Evolutionary conservation across 2,888 invertebrate genomes (phyloP), one percentile per base, ranked within the genome.

Genomic region (Acrobasis suavella): DNA sequence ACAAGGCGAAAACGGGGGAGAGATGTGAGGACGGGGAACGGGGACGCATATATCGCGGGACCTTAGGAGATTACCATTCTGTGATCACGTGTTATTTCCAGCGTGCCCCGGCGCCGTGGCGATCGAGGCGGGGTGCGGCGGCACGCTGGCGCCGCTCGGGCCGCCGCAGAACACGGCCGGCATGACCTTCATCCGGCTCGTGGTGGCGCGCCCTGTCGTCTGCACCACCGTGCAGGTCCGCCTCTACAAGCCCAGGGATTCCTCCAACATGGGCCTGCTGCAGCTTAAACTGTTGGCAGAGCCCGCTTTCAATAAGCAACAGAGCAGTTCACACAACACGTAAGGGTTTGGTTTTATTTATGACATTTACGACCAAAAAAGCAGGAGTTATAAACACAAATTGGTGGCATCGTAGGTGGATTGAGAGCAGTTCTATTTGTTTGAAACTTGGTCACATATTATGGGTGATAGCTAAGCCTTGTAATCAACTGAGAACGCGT

Each of bases 21-120:
- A n/a, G n/a, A n/a, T n/a, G n/a, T n/a, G n/a, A n/a, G n/a, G n/a
- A n/a, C n/a, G n/a, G n/a, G n/a, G n/a, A n/a, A n/a, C n/a, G n/a
- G n/a, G n/a, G n/a, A n/a, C n/a, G n/a, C n/a, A n/a, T n/a, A n/a
- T n/a, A n/a, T n/a, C n/a, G n/a, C n/a, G n/a, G n/a, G n/a, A n/a
- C n/a, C n/a, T n/a, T n/a, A 22, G 22, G 22, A 22, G 22, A 22
- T 22, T 22, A n/a, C 22, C 22, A 22, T 22, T 22, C 22, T 22
- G 22, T 22, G n/a, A n/a, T n/a, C n/a, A n/a, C n/a, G 14, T 14
- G 1, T 42, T 2, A 3, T 14, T 46, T n/a, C 0, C 84, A 95
- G 96, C 98, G 0, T 97, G 97, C 74, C 98, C 98, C 0, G 96
- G 97, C 58, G 97, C 96, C 5, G 97, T 98, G 22, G 96, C 96